Evolutionary conservation across 2,113 vertebrate species (phyloP), one percentile per base, ranked within the genome.

Genomic region (Heliornis fulica): DNA sequence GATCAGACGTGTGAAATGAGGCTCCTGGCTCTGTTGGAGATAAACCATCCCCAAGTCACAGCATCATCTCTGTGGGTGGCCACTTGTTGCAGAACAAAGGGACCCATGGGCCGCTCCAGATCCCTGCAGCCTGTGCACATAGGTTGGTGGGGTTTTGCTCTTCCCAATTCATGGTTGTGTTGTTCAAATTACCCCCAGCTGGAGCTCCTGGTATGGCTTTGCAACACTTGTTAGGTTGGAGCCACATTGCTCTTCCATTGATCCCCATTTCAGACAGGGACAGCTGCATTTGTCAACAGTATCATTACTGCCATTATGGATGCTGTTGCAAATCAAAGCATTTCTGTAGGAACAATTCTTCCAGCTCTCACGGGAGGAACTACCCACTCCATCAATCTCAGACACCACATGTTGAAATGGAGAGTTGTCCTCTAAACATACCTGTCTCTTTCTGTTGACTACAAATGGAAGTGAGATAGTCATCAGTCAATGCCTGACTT

Each of bases 231-330:
- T 12, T 66, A 45, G 29, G 41, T 56, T 57, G 53, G 23, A 14
- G 22, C 36, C 4, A 3, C 18, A 0, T 8, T 32, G 12, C 31
- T 59, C 31, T 43, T 78, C 56, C 14, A 18, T 17, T n/a, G 13
- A 19, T 32, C 50, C 54, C 57, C 46, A 3, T 50, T 76, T 41
- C 54, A 50, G 9, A 3, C 87, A 14, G 2, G 22, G 45, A 6
- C 0, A 26, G 31, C 36, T 76, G 28, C 10, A 7, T 29, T 64
- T 87, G 25, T 18, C 57, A 40, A 3, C 22, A 20, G 2, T 14
- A 5, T 41, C 36, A 34, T 36, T 28, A 3, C 11, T 57, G 6
- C 36, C 17, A 2, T 45, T 72, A n/a, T 0, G 11, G 45, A 46
- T 31, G 40, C 26, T 94, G 45, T 2, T 64, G 41, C 11, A 46